Evolutionary conservation across 2,797 vertebrate genomes (phyloP).

Genomic region (Choloepus didactylus): DNA sequence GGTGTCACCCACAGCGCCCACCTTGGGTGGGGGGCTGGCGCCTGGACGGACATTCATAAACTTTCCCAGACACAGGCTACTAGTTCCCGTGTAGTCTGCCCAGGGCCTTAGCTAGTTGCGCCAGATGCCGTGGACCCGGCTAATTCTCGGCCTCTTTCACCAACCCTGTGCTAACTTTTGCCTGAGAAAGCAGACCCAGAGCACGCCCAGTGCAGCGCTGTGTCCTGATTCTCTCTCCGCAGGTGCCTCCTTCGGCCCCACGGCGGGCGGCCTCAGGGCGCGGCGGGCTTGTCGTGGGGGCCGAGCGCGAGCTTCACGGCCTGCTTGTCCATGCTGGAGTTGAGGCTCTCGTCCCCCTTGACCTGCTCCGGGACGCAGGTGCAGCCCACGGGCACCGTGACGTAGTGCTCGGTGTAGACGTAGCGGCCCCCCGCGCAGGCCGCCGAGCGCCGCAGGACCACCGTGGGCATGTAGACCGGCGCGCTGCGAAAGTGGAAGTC

Average conservation of each 20-base stretch:
- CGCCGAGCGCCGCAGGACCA: constrained; percentile 92
- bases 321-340: constrained; percentile 88
- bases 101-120: neutral
- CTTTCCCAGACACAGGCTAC: too few relatives aligned
- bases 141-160: neutral
- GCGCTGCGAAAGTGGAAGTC: constrained; percentile 92
- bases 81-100: neutral
- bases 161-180: neutral
- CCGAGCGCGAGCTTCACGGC: constrained; percentile 85
- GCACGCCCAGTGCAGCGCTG: too few relatives aligned
- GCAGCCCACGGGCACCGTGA: constrained; percentile 95
- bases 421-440: constrained; percentile 92
- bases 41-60: neutral
- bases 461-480: constrained; percentile 93
- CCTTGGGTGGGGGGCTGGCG: too few relatives aligned
- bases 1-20: too few relatives aligned
- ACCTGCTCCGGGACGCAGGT: constrained; percentile 93
- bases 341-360: constrained; percentile 79
- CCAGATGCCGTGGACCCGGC: neutral
- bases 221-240: neutral
- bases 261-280: constrained; percentile 71
- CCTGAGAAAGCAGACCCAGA: neutral
- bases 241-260: too few relatives aligned
- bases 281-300: constrained; percentile 82
- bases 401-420: constrained; percentile 93